A percentile compares a stretch with the other conserved stretches of the same genome.
Conservation (phyloP, 2,797 vertebrate species). For the Onychomys torridus region DNA sequence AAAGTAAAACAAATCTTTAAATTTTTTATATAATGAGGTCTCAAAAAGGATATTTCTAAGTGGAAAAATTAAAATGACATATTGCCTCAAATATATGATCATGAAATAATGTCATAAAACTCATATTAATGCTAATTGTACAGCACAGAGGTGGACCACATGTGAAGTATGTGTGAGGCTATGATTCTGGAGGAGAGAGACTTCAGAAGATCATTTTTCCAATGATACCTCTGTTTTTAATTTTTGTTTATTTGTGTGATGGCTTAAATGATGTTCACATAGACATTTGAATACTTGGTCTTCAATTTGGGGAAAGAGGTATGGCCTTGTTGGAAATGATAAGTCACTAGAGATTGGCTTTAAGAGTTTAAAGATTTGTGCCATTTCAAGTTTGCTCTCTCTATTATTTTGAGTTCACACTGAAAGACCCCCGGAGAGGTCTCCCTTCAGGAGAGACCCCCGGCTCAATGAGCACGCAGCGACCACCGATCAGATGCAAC, state of each 20-base stretch:
- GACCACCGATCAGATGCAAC: too few relatives aligned
- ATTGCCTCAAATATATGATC: background rate
- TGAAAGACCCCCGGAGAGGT: too few relatives aligned
- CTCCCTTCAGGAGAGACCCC: too few relatives aligned
- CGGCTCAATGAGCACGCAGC: too few relatives aligned
- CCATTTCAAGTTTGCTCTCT: background rate
- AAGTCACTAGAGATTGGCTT: background rate
- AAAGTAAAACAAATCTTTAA: background rate
- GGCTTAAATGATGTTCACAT: background rate
- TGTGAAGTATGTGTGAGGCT: background rate
- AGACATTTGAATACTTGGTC: background rate
- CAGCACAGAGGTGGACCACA: background rate
- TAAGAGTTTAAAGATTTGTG: background rate
- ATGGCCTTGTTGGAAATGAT: background rate
- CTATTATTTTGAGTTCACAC: background rate
- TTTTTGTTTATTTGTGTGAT: too few relatives aligned
- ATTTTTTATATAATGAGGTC: background rate
- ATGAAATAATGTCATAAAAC: background rate
- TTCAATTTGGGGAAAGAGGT: background rate
- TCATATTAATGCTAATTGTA: background rate
- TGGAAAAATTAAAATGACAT: background rate
- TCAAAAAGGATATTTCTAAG: background rate
- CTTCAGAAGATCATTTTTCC: background rate
- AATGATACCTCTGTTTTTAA: background rate
- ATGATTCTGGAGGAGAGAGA: background rate